A percentile compares a stretch with the other conserved stretches of the same genome.
Evolutionary conservation across 2,113 vertebrate genomes (phyloP).

Genomic region (Ctenodactylus gundi): DNA sequence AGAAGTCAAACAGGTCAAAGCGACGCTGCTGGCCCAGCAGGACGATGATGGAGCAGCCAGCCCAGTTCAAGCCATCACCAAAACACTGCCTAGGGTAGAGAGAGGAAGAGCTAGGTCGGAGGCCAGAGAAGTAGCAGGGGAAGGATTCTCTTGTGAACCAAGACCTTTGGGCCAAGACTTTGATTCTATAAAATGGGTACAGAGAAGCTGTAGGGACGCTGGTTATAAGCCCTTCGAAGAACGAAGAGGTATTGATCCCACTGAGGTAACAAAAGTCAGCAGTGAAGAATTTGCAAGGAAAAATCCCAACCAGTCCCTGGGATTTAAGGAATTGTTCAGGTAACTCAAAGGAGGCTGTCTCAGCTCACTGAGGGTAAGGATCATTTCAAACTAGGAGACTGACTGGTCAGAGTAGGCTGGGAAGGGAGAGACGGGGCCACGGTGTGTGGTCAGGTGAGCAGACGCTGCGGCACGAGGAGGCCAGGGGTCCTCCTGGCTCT

Average conservation of each 20-base stretch:
- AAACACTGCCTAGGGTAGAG: conserved; percentile 92
- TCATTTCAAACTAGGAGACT: background rate
- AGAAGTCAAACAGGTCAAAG: conserved; percentile 99
- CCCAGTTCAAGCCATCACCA: conserved; percentile 98
- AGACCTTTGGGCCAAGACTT: background rate
- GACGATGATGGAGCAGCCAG: conserved; percentile 97
- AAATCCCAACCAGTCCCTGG: background rate
- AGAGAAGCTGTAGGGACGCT: background rate
- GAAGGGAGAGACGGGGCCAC: fast-evolving
- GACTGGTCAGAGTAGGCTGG: background rate
- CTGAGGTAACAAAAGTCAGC: background rate
- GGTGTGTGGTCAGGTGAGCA: background rate
- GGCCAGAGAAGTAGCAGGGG: background rate
- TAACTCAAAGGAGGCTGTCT: background rate
- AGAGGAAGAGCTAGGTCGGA: background rate
- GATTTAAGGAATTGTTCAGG: background rate
- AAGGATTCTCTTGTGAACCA: background rate
- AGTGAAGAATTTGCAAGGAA: background rate
- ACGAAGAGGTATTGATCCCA: background rate
- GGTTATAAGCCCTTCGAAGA: background rate
- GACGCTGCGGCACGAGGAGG: background rate
- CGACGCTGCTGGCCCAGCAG: conserved; percentile 97
- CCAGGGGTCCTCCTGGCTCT: background rate
- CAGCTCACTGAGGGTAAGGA: background rate
- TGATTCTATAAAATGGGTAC: background rate